Evolutionary conservation across 2,113 vertebrate species (phyloP).

Genomic region (Anoura caudifer): DNA sequence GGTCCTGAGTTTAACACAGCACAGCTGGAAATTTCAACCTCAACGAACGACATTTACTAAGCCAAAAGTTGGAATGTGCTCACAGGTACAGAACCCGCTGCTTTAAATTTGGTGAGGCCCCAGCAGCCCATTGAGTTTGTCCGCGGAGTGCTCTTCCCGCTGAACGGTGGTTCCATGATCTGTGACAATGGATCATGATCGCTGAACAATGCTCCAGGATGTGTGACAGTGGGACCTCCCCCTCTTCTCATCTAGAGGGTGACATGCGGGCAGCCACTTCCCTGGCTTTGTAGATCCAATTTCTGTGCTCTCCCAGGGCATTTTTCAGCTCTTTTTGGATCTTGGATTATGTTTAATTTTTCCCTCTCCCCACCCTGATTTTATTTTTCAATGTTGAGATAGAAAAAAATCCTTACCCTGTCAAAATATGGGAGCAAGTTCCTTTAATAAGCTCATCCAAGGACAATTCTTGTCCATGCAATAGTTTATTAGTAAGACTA

Average conservation of each 20-base stretch:
- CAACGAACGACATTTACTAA: conserved; percentile 30
- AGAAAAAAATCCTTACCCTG: background rate
- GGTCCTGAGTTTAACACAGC: conserved; percentile 15
- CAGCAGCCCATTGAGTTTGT: background rate
- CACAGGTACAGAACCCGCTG: background rate
- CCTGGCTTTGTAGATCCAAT: background rate
- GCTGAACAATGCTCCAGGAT: background rate
- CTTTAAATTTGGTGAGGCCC: background rate
- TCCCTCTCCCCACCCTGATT: background rate
- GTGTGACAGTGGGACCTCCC: background rate
- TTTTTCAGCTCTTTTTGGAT: background rate
- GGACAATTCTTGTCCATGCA: background rate
- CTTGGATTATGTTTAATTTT: conserved; percentile 11
- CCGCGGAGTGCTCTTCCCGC: background rate
- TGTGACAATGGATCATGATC: background rate
- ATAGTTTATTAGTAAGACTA: background rate
- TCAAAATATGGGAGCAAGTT: background rate
- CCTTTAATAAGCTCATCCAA: background rate
- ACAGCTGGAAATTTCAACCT: conserved; percentile 48
- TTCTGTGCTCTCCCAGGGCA: background rate
- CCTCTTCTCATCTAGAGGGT: background rate
- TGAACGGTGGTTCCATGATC: background rate
- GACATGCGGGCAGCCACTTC: background rate
- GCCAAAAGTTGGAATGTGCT: conserved; percentile 41
- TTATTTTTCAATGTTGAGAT: conserved; percentile 26